Base-by-base conservation (phyloP, 1,140 invertebrate genomes). In the Pseudobourletiella spinata region DNA sequence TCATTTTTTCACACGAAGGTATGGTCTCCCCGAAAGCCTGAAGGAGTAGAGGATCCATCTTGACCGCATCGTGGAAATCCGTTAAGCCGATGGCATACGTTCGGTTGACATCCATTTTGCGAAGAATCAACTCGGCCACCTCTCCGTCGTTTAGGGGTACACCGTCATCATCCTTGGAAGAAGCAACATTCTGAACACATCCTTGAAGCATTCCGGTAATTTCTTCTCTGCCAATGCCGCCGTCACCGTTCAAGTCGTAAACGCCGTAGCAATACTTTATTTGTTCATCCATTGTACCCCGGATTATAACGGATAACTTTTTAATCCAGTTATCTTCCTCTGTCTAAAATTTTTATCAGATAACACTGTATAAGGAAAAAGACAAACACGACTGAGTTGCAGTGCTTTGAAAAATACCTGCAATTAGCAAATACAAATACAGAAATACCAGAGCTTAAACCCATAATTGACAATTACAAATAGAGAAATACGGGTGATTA, bases 41-140 rank as follows among this genome's bases (percentile, higher is more conserved):
- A 11, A 24, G 16, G 22, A 91, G 75, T 2, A 84, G 77, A 0
- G 80, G 80, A 56, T 89, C 84, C n/a, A 77, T 77, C 48, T 76
- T 71, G 0, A 91, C 84, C 0, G 83, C 78, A 1, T 74, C 72
- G 42, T 76, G 73, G 71, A 86, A 92, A 74, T 93, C 89, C 0
- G 81, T 75, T 61, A 81, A 82, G 1, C 83, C 83, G 18, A 91
- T 82, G 54, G 82, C 76, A 0, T 87, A 86, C 72, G 92, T 88
- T 56, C 86, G 79, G 72, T 91, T 88, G 0, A 78, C 59, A 71
- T 92, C 89, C 75, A 91, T 80, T 64, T 86, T 85, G 59, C 84
- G 84, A 18, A 88, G 74, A 61, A 87, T 76, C 18, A 88, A 79
- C 64, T 94, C 90, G 20, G 89, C 83, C 71, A 93, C 76, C 68